Conservation (phyloP, 2,113 vertebrate species). For the Passer montanus region DNA sequence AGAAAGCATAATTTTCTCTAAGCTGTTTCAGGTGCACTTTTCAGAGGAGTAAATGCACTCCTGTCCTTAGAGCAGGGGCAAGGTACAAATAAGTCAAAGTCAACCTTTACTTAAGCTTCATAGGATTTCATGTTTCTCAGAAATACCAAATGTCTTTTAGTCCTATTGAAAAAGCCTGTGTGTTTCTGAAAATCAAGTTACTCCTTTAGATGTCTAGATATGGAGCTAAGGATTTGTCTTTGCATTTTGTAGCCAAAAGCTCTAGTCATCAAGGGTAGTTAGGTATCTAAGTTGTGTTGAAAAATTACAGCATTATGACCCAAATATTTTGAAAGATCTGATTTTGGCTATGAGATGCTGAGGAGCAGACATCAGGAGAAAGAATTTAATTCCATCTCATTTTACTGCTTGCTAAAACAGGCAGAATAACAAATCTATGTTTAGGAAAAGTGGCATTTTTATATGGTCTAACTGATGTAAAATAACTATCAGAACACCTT, state of each 20-base stretch:
- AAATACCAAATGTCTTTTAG: background rate
- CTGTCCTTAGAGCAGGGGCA: background rate
- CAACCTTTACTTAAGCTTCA: background rate
- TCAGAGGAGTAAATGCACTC: background rate
- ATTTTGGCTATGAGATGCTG: background rate
- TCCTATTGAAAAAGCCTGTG: background rate
- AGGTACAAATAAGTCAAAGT: background rate
- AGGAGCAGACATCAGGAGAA: background rate
- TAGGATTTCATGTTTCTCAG: background rate
- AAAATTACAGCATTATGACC: background rate
- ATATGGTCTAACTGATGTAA: background rate
- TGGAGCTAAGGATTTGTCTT: background rate
- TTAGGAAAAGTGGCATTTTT: background rate
- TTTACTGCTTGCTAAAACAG: background rate
- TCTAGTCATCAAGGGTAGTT: background rate
- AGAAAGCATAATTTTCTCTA: background rate
- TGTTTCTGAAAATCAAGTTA: background rate
- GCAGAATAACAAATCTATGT: background rate
- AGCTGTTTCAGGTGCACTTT: background rate
- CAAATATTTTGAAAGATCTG: background rate
- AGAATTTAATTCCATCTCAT: background rate
- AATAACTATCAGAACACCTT: background rate
- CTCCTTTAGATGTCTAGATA: background rate
- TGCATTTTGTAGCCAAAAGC: background rate
- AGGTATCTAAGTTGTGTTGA: background rate